Base-by-base conservation (phyloP, 2,113 vertebrate genomes). In the Ascaphus truei region DNA sequence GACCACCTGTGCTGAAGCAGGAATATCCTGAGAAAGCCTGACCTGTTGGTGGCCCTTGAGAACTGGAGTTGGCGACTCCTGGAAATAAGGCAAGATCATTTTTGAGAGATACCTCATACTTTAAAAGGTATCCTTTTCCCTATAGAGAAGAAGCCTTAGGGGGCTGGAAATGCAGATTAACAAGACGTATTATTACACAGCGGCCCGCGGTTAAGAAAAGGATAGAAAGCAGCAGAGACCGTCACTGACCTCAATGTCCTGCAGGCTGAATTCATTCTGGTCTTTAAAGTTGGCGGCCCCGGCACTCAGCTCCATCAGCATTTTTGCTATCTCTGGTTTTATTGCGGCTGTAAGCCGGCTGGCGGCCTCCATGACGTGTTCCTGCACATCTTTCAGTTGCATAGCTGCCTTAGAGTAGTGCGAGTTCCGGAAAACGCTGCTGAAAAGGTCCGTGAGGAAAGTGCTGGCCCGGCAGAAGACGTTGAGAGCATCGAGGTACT, bases 311-410 rank as follows among this genome's bases (percentile, higher is more conserved):
- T 99, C 97, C 97, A 99, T 99, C 81, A 99, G 91, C 97, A 99
- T 99, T 91, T 98, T 99, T 89, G 95, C 96, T 16, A 98, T 98
- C 87, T 99, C 97, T 1, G 97, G 97, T 87, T 99, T 99, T 91
- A 99, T 98, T 90, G 97, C 96, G 71, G 97, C 95, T 68, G 97
- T 99, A 80, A 99, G 91, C 75, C 96, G 92, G 75, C 95, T 95
- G 36, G 97, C 95, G 53, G 95, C 94, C 83, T 98, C 96, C 93
- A 96, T 96, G 90, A 99, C 95, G 62, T 98, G 96, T 92, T 98
- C 97, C 93, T 99, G 97, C 89, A 98, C 97, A 83, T 99, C 97
- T 80, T 95, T 98, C 85, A 99, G 94, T 90, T 99, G 95, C 92
- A 93, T 93, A 91, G 97, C 96, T 77, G 97, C 95, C 93, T 98